Evolutionary conservation across 2,113 vertebrate genomes (phyloP).

Genomic region (Pterocles gutturalis): DNA sequence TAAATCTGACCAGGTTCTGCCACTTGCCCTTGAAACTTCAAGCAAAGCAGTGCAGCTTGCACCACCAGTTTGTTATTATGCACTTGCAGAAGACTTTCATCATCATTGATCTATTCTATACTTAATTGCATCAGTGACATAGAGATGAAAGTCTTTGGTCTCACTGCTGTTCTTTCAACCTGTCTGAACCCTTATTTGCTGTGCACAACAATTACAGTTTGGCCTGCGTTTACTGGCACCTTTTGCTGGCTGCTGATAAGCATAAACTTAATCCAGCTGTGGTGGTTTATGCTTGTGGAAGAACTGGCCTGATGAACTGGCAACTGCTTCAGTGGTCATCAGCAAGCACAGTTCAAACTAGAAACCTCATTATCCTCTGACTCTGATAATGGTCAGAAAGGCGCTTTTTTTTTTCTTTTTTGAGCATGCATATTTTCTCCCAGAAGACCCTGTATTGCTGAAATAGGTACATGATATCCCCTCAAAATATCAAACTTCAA

Average conservation of each 20-base stretch:
- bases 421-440: neutral
- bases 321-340: neutral
- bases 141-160: conserved; percentile 27
- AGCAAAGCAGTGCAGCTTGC: neutral
- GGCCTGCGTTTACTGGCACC: neutral
- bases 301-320: neutral
- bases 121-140: neutral
- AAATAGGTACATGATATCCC: neutral
- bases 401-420: neutral
- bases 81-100: conserved; percentile 28
- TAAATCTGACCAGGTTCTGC: neutral
- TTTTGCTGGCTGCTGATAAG: neutral
- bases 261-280: neutral
- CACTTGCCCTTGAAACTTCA: neutral
- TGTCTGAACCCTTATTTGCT: neutral
- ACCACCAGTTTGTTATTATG: neutral
- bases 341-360: neutral
- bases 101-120: neutral
- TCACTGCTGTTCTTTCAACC: neutral
- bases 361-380: neutral
- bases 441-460: neutral
- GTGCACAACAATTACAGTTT: neutral
- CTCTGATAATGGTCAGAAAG: neutral
- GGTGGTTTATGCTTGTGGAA: neutral
- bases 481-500: neutral